phyloP scores from a whole-genome alignment of 2,113 vertebrate genomes.

The Aplodontia rufa region DNA sequence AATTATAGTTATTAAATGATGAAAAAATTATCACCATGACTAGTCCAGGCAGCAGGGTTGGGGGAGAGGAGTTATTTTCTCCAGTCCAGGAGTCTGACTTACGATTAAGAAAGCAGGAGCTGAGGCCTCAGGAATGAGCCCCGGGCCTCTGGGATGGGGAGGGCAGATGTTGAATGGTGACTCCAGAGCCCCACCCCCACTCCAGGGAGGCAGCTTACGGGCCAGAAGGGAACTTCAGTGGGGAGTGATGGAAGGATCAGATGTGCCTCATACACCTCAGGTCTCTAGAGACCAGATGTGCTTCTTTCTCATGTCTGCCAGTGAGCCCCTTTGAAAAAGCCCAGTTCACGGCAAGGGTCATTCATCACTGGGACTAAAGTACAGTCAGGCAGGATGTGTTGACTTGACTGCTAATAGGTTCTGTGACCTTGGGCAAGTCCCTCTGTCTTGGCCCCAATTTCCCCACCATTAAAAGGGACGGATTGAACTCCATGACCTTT shows the following conservation, averaged over 20 bases:
- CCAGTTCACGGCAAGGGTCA: not conserved
- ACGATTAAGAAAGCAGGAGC: conserved; percentile 25
- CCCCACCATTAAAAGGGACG: not conserved
- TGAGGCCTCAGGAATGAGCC: conserved; percentile 23
- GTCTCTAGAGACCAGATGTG: conserved; percentile 36
- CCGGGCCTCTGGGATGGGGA: not conserved
- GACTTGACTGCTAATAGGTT: not conserved
- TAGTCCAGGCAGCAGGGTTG: not conserved
- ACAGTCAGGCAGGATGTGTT: not conserved
- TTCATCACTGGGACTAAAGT: conserved; percentile 39
- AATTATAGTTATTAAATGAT: not conserved
- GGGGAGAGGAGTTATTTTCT: not conserved
- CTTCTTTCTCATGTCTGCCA: not conserved
- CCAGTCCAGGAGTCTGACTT: conserved; percentile 11
- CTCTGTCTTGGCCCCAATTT: not conserved
- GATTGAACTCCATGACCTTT: not conserved
- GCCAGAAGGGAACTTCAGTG: not conserved
- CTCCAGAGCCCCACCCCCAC: not conserved
- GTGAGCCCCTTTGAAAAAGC: conserved; percentile 21
- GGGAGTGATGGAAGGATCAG: not conserved
- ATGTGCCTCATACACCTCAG: not conserved
- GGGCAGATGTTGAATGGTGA: not conserved
- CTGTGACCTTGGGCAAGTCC: not conserved
- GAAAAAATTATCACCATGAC: not conserved
- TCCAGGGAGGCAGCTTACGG: not conserved